phyloP scores from a whole-genome alignment of 2,113 vertebrate genomes.

The Trichechus manatus region DNA sequence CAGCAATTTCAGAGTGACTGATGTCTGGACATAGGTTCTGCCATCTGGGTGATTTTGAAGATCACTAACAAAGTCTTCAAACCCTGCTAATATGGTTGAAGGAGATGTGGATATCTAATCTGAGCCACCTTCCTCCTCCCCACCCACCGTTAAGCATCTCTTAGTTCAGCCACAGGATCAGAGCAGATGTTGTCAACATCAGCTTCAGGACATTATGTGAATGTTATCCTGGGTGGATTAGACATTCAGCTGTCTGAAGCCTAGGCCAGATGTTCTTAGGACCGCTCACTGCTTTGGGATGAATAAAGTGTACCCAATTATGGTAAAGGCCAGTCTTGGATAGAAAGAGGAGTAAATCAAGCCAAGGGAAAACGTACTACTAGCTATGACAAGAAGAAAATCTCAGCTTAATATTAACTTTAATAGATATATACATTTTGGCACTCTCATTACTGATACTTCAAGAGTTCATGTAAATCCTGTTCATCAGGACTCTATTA shows the following conservation, averaged over 20 bases:
- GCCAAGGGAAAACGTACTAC: conserved; percentile 53
- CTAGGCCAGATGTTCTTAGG: conserved; percentile 16
- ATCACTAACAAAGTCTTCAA: background rate
- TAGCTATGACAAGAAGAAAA: conserved; percentile 64
- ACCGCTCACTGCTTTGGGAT: background rate
- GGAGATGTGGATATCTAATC: background rate
- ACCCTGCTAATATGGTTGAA: conserved; percentile 45
- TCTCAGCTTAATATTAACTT: conserved; percentile 65
- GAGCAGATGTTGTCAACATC: conserved; percentile 38
- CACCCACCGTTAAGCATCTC: background rate
- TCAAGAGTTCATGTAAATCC: conserved; percentile 61
- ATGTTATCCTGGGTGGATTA: conserved; percentile 54
- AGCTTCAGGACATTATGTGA: background rate
- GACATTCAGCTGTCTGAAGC: conserved; percentile 3
- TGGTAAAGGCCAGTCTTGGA: conserved; percentile 31
- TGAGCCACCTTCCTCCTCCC: background rate
- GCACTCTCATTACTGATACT: conserved; percentile 69
- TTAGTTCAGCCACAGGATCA: conserved; percentile 8
- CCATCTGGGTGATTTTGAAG: conserved; percentile 41
- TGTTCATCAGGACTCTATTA: conserved; percentile 65
- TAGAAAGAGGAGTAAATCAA: conserved; percentile 45
- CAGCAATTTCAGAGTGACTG: conserved; percentile 43
- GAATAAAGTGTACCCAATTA: conserved; percentile 44
- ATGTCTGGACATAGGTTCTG: background rate
- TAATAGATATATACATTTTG: conserved; percentile 73